Percentiles rank a stretch among this genome's conserved stretches.
These are phyloP conservation scores for Adelphocoris suturalis DNA, from an alignment of 2,888 invertebrate species.

Conservation along the genomic window DNA sequence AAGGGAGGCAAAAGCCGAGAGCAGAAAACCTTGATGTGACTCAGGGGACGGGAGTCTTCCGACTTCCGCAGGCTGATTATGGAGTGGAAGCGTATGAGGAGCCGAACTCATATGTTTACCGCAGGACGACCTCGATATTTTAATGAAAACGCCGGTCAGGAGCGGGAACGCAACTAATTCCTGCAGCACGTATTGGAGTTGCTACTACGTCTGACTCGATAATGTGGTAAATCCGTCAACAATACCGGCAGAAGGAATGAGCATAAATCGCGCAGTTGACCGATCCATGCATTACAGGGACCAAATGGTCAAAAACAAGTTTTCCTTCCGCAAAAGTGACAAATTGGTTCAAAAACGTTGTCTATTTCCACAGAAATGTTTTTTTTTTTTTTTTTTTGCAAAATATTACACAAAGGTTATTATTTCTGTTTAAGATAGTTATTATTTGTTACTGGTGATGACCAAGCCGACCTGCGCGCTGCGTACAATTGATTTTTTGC, in stretches of 20 bases:
- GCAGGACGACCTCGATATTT: slow-evolving; percentile 8
- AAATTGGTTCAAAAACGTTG: too few species aligned
- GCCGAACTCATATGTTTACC: neutral
- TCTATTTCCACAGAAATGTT: too few species aligned
- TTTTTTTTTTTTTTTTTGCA: too few species aligned
- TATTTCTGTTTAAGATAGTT: too few species aligned
- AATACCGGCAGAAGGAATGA: neutral
- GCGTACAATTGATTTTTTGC: too few species aligned
- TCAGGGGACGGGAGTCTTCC: neutral
- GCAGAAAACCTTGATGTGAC: neutral
- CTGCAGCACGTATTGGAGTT: neutral
- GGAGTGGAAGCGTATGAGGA: neutral
- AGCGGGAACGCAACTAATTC: neutral
- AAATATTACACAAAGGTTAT: too few species aligned
- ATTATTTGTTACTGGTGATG: too few species aligned
- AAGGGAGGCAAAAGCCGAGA: neutral
- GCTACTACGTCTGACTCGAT: neutral
- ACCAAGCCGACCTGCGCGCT: too few species aligned
- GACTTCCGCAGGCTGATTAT: slow-evolving; percentile 19
- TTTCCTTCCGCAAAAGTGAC: too few species aligned
- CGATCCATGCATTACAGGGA: too few species aligned
- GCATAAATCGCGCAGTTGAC: neutral
- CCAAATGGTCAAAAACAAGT: too few species aligned
- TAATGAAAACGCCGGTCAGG: slow-evolving; percentile 32
- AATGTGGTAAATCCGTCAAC: neutral